A percentile compares a stretch with the other conserved stretches of the same genome.
Evolutionary conservation across 2,797 vertebrate species (phyloP).

Genomic region (Poeciliopsis turneri): DNA sequence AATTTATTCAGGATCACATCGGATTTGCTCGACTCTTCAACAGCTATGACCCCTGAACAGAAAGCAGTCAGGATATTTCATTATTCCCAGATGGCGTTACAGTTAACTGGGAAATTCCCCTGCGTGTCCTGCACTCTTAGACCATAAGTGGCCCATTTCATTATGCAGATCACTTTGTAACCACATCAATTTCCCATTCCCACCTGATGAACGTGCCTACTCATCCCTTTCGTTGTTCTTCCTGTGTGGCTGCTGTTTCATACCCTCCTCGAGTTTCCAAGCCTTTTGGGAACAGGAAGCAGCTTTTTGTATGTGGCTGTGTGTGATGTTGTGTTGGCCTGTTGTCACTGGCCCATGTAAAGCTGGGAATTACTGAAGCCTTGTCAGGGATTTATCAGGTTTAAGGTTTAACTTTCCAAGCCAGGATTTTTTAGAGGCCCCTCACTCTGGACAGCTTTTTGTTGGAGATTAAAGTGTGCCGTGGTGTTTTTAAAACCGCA

Average conservation of each 20-base stretch:
- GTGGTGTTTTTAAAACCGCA: constrained; percentile 4
- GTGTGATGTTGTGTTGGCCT: constrained; percentile 48
- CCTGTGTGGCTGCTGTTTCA: constrained; percentile 43
- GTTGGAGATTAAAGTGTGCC: constrained; percentile 32
- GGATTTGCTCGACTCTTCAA: neutral
- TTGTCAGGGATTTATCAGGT: constrained; percentile 73
- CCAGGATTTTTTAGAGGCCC: constrained; percentile 67
- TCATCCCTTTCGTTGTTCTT: constrained; percentile 83
- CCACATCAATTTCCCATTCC: constrained; percentile 17
- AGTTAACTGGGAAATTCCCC: neutral
- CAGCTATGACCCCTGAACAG: neutral
- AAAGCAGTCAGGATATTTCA: neutral
- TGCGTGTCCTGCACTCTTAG: neutral
- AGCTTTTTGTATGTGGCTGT: constrained; percentile 41
- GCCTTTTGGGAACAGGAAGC: constrained; percentile 67
- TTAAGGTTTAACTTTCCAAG: constrained; percentile 74
- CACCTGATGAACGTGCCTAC: constrained; percentile 56
- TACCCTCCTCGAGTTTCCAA: constrained; percentile 68
- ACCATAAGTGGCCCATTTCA: neutral
- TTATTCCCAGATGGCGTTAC: neutral
- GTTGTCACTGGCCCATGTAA: constrained; percentile 74
- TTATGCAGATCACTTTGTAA: constrained; percentile 21
- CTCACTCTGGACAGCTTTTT: constrained; percentile 56
- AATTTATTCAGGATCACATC: neutral
- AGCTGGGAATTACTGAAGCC: constrained; percentile 68